These are phyloP conservation scores for Zoanthus sansibaricus DNA, from an alignment of 92 coral and sea anemone genomes.

Conservation along the genomic window DNA sequence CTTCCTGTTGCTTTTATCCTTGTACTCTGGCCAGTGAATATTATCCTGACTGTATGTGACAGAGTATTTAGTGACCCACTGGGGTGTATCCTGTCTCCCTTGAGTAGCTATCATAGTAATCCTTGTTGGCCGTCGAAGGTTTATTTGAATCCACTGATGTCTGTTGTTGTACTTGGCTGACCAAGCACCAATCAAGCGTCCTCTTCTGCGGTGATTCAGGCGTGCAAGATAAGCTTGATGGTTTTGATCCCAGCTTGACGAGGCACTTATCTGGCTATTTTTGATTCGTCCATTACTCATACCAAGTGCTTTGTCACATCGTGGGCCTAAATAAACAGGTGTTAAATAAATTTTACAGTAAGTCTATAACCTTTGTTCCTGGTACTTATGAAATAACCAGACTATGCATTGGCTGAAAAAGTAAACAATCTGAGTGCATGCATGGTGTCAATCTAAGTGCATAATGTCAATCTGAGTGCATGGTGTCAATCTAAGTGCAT, in stretches of 20 bases:
- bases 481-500: too few species aligned
- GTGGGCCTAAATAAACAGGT: slow-evolving; percentile 5
- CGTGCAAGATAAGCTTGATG: slow-evolving; percentile 28
- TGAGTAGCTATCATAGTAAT: slow-evolving; percentile 29
- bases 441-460: too few species aligned
- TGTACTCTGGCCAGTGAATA: slow-evolving; percentile 35
- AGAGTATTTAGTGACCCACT: slow-evolving; percentile 36
- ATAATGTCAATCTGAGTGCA: too few species aligned
- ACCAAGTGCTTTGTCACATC: slow-evolving; percentile 36
- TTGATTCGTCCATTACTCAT: slow-evolving; percentile 34
- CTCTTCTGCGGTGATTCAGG: slow-evolving; percentile 35
- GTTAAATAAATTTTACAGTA: too few species aligned
- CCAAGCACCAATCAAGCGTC: slow-evolving; percentile 29
- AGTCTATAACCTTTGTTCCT: too few species aligned
- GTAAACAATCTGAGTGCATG: too few species aligned
- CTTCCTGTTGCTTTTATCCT: slow-evolving; percentile 21
- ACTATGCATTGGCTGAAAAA: too few species aligned
- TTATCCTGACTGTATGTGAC: slow-evolving; percentile 39
- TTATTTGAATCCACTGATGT: slow-evolving; percentile 31
- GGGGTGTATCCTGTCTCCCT: slow-evolving; percentile 33
- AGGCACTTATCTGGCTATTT: slow-evolving; percentile 31
- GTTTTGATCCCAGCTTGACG: slow-evolving; percentile 28
- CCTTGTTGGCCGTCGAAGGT: slow-evolving; percentile 31
- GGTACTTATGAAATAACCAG: too few species aligned
- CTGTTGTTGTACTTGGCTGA: slow-evolving; percentile 38